These are phyloP conservation scores for Carapus acus DNA, from an alignment of 2,797 vertebrate genomes.

Conservation along the genomic window DNA sequence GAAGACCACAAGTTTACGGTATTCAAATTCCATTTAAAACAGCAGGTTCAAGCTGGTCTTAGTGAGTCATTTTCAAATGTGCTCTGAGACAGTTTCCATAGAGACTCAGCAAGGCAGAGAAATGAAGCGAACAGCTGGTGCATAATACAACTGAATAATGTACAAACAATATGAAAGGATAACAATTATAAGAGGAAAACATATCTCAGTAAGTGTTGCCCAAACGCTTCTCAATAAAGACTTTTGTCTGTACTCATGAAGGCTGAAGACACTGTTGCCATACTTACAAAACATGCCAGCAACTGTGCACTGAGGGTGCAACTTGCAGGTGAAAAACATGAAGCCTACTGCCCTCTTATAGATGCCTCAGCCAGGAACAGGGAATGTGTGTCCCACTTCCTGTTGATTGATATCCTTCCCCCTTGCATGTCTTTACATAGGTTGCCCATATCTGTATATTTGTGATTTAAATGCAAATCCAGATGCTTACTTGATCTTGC, in stretches of 20 bases:
- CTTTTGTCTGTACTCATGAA: slow-evolving; percentile 7
- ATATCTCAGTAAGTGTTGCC: slow-evolving; percentile 27
- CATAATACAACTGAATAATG: slow-evolving; percentile 27
- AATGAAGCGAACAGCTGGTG: slow-evolving; percentile 14
- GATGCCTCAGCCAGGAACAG: slow-evolving; percentile 1
- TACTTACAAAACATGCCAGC: slow-evolving; percentile 11
- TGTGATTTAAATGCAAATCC: slow-evolving; percentile 42
- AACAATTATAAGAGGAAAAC: slow-evolving; percentile 28
- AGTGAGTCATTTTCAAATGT: background rate
- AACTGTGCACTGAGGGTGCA: background rate
- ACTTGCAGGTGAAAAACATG: slow-evolving; percentile 13
- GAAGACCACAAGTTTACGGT: too few species aligned
- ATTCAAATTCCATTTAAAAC: too few species aligned
- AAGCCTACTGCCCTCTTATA: slow-evolving; percentile 7
- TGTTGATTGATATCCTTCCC: slow-evolving; percentile 25
- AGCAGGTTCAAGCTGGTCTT: background rate
- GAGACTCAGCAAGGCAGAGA: slow-evolving; percentile 1
- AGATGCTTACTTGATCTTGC: slow-evolving; percentile 1
- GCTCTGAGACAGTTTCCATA: slow-evolving; percentile 7
- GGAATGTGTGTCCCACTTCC: slow-evolving; percentile 26
- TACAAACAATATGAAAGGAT: slow-evolving; percentile 31
- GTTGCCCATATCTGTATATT: slow-evolving; percentile 33
- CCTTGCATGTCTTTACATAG: slow-evolving; percentile 15
- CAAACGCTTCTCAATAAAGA: too few species aligned
- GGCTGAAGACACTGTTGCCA: background rate